These are phyloP conservation scores for Drosophila anomalata DNA, from an alignment of 2,888 invertebrate species.

Conservation along the genomic window DNA sequence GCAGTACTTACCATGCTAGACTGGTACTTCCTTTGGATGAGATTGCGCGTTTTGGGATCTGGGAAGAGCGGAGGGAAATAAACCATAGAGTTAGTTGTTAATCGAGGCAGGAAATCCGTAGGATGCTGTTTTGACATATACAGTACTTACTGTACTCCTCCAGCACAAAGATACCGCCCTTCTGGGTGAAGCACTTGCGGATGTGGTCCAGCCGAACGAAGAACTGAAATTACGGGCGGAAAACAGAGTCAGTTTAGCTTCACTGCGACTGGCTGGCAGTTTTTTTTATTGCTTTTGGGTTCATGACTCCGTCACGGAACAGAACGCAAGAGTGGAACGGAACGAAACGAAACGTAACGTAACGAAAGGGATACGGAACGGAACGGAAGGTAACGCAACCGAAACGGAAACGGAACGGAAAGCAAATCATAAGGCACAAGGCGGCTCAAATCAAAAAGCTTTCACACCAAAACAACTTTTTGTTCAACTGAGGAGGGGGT, in stretches of 20 bases:
- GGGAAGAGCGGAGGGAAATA: slow-evolving; percentile 82
- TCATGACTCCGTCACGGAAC: slow-evolving; percentile 36
- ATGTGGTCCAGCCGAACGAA: slow-evolving; percentile 99
- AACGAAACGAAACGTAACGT: slow-evolving; percentile 47
- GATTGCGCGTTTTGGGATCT: slow-evolving; percentile 99
- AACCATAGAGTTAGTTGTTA: neutral
- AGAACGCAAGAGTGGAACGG: slow-evolving; percentile 41
- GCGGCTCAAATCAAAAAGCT: slow-evolving; percentile 39
- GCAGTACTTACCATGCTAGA: slow-evolving; percentile 95
- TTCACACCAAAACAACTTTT: slow-evolving; percentile 33
- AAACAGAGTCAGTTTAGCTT: slow-evolving; percentile 27
- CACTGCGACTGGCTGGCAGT: neutral
- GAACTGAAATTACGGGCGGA: slow-evolving; percentile 90
- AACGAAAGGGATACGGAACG: slow-evolving; percentile 30
- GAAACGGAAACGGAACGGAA: slow-evolving; percentile 28
- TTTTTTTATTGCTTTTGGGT: slow-evolving; percentile 7
- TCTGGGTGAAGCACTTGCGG: slow-evolving; percentile 99
- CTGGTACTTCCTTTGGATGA: slow-evolving; percentile 98
- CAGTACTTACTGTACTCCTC: slow-evolving; percentile 99
- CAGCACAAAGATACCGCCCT: slow-evolving; percentile 99
- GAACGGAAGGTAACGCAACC: slow-evolving; percentile 46
- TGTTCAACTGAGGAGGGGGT: neutral
- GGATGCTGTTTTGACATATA: neutral
- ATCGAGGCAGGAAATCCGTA: neutral
- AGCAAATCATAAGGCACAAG: slow-evolving; percentile 21